A percentile compares a stretch with the other conserved stretches of the same genome.
Evolutionary conservation across 2,888 invertebrate species (phyloP).

Genomic region (Lithophane socia): DNA sequence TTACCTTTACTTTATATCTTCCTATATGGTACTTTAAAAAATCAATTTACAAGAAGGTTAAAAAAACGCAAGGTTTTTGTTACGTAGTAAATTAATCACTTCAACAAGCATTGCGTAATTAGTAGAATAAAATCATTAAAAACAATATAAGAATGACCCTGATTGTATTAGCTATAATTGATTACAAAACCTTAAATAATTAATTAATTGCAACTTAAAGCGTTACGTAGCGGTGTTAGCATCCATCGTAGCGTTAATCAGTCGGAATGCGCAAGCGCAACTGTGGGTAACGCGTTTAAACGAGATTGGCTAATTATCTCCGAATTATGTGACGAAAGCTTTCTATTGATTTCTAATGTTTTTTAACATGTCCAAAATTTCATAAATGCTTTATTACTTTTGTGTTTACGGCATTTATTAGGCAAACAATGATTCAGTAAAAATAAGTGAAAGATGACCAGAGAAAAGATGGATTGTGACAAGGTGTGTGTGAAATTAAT

Average conservation of each 20-base stretch:
- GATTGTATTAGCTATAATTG: slow-evolving; percentile 9
- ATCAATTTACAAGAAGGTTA: not conserved
- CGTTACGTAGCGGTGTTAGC: slow-evolving; percentile 49
- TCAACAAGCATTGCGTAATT: slow-evolving; percentile 8
- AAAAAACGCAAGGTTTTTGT: slow-evolving; percentile 7
- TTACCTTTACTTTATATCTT: not conserved
- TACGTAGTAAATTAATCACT: slow-evolving; percentile 17
- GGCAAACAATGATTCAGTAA: slow-evolving; percentile 4
- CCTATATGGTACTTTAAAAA: not conserved
- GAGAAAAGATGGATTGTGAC: not conserved
- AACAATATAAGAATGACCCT: slow-evolving; percentile 13
- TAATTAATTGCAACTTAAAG: not conserved
- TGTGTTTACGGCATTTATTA: not conserved
- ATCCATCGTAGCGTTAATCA: slow-evolving; percentile 66
- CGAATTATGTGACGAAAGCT: slow-evolving; percentile 71
- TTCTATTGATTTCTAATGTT: slow-evolving; percentile 73
- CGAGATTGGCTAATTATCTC: slow-evolving; percentile 76
- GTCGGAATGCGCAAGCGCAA: slow-evolving; percentile 62
- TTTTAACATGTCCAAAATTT: slow-evolving; percentile 39
- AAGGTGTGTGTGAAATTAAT: too few relatives aligned
- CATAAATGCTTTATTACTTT: slow-evolving; percentile 28
- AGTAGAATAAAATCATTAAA: not conserved
- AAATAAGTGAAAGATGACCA: not conserved
- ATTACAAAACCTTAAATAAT: slow-evolving; percentile 11
- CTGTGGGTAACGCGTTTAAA: slow-evolving; percentile 71